A percentile compares a stretch with the other conserved stretches of the same genome.
Evolutionary conservation across 2,888 invertebrate species (phyloP).

Genomic region (Synergus umbraculus): DNA sequence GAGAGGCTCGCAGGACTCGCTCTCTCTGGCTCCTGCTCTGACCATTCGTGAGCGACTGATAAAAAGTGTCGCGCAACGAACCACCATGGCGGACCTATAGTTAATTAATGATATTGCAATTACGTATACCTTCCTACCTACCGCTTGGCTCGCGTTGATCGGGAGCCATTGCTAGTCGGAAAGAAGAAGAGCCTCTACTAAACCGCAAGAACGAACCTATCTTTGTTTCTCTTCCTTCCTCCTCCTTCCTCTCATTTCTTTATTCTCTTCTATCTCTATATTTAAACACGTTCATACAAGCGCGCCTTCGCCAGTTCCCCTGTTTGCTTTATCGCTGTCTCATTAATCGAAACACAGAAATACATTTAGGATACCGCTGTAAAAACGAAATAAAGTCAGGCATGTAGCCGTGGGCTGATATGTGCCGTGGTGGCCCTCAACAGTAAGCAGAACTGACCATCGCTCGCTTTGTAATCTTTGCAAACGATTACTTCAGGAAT

Average conservation of each 20-base stretch:
- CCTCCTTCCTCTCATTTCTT: conserved; percentile 10
- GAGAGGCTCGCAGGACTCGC: conserved; percentile 36
- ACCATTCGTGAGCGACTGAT: conserved; percentile 57
- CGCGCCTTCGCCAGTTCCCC: conserved; percentile 21
- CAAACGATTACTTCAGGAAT: conserved; percentile 29
- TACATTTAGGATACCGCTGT: conserved; percentile 63
- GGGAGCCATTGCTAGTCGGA: conserved; percentile 40
- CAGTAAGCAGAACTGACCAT: conserved; percentile 42
- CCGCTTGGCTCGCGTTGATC: conserved; percentile 47
- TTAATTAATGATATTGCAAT: conserved; percentile 70
- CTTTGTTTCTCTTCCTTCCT: conserved; percentile 47
- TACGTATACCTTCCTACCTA: conserved; percentile 55
- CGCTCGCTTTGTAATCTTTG: conserved; percentile 19
- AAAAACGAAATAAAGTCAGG: conserved; percentile 60
- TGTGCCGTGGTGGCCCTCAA: conserved; percentile 45
- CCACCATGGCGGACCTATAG: conserved; percentile 50
- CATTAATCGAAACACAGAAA: conserved; percentile 67
- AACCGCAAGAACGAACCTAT: conserved; percentile 28
- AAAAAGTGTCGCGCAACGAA: conserved; percentile 60
- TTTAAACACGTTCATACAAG: conserved; percentile 42
- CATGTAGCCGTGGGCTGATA: conserved; percentile 50
- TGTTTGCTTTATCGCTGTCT: conserved; percentile 62
- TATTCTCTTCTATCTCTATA: conserved; percentile 42
- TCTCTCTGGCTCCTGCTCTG: conserved; percentile 31
- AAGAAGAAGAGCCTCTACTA: conserved; percentile 31